These are phyloP conservation scores for Pelochelys cantorii DNA, from an alignment of 2,797 vertebrate genomes.

Conservation along the genomic window DNA sequence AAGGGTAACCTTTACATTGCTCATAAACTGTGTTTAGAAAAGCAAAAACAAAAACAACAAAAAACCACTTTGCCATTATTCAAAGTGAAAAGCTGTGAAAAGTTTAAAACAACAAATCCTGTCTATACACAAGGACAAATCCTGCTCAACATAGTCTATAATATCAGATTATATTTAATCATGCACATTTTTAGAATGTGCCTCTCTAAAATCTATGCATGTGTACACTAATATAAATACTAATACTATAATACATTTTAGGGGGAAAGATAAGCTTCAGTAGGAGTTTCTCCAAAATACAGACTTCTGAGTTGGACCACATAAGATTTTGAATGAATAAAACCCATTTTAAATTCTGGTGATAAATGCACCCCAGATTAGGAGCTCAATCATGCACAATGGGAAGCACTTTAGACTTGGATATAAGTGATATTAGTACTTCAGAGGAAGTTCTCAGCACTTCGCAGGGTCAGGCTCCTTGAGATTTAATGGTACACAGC, in stretches of 20 bases:
- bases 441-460: not conserved
- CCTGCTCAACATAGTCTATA: not conserved
- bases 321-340: not conserved
- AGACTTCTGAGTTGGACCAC: conserved; percentile 23
- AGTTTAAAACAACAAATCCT: not conserved
- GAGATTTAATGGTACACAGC: not conserved
- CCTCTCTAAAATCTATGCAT: not conserved
- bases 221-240: not conserved
- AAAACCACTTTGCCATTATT: not conserved
- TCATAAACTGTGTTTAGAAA: not conserved
- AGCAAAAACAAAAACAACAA: not conserved
- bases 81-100: not conserved
- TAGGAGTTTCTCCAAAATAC: not conserved
- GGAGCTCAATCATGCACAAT: not conserved
- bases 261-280: not conserved
- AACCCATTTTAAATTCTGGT: not conserved
- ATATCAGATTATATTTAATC: not conserved
- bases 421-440: not conserved
- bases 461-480: not conserved
- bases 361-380: not conserved
- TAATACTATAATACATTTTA: not conserved
- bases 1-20: not conserved
- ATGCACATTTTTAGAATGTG: not conserved
- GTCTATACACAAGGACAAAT: fast-evolving
- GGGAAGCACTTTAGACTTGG: not conserved